Base-by-base conservation (phyloP, 2,113 vertebrate species). In the Oreamnos americanus region DNA sequence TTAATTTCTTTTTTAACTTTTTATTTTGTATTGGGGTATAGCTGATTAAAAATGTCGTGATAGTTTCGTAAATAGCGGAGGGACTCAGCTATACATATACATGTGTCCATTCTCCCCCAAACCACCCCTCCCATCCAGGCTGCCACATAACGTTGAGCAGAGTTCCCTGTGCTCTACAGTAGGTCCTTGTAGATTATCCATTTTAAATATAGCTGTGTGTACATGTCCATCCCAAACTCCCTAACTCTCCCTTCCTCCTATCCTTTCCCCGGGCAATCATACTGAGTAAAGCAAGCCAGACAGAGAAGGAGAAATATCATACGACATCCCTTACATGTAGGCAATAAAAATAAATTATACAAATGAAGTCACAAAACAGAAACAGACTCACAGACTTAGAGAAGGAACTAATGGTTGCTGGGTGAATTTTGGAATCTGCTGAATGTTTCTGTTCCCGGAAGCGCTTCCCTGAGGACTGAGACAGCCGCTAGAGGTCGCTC, bases 401-500 rank as follows among this genome's bases (percentile, higher is more conserved):
- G 71, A 76, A 76, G 21, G 12, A 43, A 71, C 19, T 74, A 36
- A 74, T 6, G n/a, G 71, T 43, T 43, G 71, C 71, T 43, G 71
- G 71, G 71, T 76, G 39, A 76, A 26, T 76, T 89, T 15, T 13
- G 82, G 82, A 71, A 82, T 6, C 19, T 7, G 51, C 55, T 87
- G 36, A 57, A 53, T 14, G 57, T 26, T 83, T 3, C 0, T 21
- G 51, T 33, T 83, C 3, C 0, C 0, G n/a, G 47, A 79, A 76
- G 67, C 1, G 1, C 19, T 16, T 92, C 62, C 3, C 96, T 1
- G 0, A 13, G 91, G 87, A 98, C 3, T 16, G 36, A 93, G 87
- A 97, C 98, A 93, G 88, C 97, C 98, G 6, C 98, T 98, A 98
- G 98, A 97, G 93, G 90, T 92, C 96, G 90, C 98, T 98, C 92